Percentiles rank a stretch among this genome's conserved stretches.
Conservation (phyloP, 1,140 invertebrate genomes). For the Subanguina moxae region DNA sequence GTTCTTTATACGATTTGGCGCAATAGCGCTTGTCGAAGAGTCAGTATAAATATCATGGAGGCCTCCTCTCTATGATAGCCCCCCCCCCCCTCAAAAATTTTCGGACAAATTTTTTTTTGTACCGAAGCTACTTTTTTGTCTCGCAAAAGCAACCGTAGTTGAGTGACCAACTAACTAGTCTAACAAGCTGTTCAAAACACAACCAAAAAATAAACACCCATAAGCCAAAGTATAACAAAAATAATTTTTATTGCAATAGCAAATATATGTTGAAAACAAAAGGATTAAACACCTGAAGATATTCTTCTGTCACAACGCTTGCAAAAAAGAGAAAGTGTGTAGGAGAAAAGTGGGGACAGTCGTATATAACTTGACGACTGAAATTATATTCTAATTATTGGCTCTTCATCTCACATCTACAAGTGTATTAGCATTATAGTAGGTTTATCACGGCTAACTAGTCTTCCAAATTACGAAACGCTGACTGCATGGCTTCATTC, state of each 20-base stretch:
- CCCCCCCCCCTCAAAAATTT: no score
- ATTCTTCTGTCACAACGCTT: no score
- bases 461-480: slow-evolving; percentile 39
- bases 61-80: not conserved
- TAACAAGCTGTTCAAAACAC: no score
- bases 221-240: not conserved
- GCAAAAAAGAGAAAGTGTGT: no score
- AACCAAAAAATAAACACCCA: no score
- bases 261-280: no score
- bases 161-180: no score
- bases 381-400: not conserved
- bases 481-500: slow-evolving; percentile 84
- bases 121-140: no score
- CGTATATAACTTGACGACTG: not conserved
- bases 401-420: not conserved
- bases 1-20: no score
- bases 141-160: no score
- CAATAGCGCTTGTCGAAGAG: not conserved
- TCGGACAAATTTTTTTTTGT: no score
- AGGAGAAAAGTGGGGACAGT: not conserved
- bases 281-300: no score
- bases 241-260: not conserved
- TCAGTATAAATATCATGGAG: not conserved
- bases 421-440: not conserved
- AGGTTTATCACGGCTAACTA: slow-evolving; percentile 4